Evolutionary conservation across 2,797 vertebrate genomes (phyloP).

Genomic region (Yasuhikotakia modesta): DNA sequence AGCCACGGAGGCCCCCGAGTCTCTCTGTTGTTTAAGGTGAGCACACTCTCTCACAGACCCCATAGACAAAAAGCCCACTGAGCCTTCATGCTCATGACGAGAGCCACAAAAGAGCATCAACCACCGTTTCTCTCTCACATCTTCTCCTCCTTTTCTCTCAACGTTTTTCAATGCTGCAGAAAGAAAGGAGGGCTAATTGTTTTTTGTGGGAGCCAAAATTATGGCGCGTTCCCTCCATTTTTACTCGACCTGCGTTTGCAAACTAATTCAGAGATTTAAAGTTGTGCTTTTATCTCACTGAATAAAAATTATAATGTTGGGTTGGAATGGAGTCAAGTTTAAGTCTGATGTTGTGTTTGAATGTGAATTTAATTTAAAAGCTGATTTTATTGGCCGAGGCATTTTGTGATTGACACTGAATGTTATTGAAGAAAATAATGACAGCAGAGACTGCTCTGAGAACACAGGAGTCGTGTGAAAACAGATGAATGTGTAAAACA

Average conservation of each 20-base stretch:
- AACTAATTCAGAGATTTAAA: conserved; percentile 57
- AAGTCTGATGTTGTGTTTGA: not conserved
- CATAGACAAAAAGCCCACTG: conserved; percentile 66
- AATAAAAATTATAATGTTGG: conserved; percentile 53
- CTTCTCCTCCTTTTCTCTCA: conserved; percentile 56
- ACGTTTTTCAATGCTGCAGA: conserved; percentile 51
- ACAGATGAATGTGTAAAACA: conserved; percentile 62
- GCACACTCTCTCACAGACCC: conserved; percentile 68
- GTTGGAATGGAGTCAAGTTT: conserved; percentile 28
- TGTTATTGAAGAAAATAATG: not conserved
- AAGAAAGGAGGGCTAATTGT: conserved; percentile 66
- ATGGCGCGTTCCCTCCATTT: conserved; percentile 50
- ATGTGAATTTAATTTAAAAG: not conserved
- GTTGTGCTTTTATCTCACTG: conserved; percentile 46
- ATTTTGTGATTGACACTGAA: not conserved
- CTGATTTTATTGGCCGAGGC: not conserved
- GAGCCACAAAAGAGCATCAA: conserved; percentile 77
- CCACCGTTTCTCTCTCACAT: conserved; percentile 66
- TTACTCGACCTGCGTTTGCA: conserved; percentile 23
- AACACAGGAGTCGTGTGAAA: conserved; percentile 53
- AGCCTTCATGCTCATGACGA: conserved; percentile 75
- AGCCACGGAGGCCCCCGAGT: conserved; percentile 66
- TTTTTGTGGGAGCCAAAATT: conserved; percentile 67
- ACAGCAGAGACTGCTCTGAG: conserved; percentile 38
- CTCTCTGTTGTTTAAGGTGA: conserved; percentile 85